These are phyloP conservation scores for Erpornis zantholeuca DNA, from an alignment of 2,113 vertebrate genomes.

Conservation along the genomic window DNA sequence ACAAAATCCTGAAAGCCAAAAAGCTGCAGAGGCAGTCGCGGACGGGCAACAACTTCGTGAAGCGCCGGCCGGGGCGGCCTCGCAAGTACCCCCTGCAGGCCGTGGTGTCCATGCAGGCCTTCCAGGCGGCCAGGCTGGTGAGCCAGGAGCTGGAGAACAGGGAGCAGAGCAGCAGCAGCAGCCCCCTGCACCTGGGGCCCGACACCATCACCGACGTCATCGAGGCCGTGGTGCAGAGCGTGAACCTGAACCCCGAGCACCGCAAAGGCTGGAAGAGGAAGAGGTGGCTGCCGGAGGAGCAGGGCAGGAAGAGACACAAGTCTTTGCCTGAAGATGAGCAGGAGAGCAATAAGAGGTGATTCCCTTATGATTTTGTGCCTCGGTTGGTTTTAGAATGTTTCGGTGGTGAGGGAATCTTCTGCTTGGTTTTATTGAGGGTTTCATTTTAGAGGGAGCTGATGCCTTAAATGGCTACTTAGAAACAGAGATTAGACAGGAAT, in stretches of 20 bases:
- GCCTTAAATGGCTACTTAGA: no score
- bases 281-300: conserved; percentile 72
- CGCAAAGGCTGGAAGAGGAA: conserved; percentile 87
- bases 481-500: no score
- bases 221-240: conserved; percentile 82
- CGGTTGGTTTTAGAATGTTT: neutral
- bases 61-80: conserved; percentile 89
- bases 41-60: conserved; percentile 84
- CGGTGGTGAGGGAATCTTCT: neutral
- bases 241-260: conserved; percentile 73
- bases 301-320: conserved; percentile 69
- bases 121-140: conserved; percentile 59
- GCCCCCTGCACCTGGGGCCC: conserved; percentile 38
- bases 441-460: neutral
- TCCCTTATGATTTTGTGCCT: neutral
- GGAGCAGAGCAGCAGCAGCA: conserved; percentile 45
- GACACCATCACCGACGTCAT: conserved; percentile 80
- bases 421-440: neutral
- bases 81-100: conserved; percentile 84
- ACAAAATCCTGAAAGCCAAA: conserved; percentile 83
- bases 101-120: conserved; percentile 67
- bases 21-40: conserved; percentile 78
- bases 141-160: conserved; percentile 44
- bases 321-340: conserved; percentile 63
- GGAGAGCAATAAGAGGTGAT: conserved; percentile 73